phyloP scores from a whole-genome alignment of 1,140 invertebrate genomes.

The Bombyx mori region ASM3026992v2 NC_085128.1:4295001-4295500 shows the following conservation, averaged over 20 bases:
- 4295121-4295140: too few species aligned
- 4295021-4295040: too few species aligned
- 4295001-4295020: too few species aligned
- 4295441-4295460: neutral
- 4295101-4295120: too few species aligned
- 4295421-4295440: neutral
- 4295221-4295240: neutral
- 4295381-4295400: neutral
- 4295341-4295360: neutral
- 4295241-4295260: neutral
- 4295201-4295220: too few species aligned
- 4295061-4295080: too few species aligned
- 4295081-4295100: too few species aligned
- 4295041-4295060: too few species aligned
- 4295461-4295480: neutral
- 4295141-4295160: too few species aligned
- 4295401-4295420: neutral
- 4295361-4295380: constrained; percentile 1
- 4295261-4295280: neutral
- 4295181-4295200: too few species aligned
- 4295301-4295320: neutral
- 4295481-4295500: neutral
- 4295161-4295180: too few species aligned
- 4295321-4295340: neutral
- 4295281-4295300: neutral